Conservation (phyloP, 92 coral and sea anemone genomes). For the Porites cylindrica region DNA sequence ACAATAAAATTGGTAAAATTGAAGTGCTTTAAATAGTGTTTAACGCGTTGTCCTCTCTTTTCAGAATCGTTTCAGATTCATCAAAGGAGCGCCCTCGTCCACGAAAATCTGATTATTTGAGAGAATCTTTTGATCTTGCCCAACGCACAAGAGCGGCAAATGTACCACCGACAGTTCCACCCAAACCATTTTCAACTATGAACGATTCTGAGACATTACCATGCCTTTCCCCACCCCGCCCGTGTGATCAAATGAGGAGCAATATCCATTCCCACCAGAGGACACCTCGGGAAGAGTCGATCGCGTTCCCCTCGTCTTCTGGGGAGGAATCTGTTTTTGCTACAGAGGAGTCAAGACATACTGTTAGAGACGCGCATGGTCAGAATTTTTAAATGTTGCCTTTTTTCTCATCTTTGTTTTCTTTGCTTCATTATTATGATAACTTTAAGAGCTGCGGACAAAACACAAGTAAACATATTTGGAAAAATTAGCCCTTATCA, state of each 20-base stretch:
- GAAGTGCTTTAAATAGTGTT: no score
- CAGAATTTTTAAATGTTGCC: neutral
- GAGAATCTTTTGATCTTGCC: no score
- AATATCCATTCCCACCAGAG: constrained; percentile 61
- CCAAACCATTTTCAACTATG: constrained; percentile 8
- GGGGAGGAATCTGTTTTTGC: constrained; percentile 58
- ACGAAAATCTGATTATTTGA: no score
- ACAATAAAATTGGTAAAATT: no score
- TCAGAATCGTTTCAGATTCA: no score
- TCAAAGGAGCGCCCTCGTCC: no score
- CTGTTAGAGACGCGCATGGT: constrained; percentile 8
- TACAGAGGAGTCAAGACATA: neutral
- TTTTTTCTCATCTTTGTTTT: neutral
- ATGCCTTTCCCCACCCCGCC: no score
- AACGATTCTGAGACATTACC: no score
- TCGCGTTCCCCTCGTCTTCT: constrained; percentile 73
- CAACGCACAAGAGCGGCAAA: no score
- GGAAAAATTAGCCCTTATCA: neutral
- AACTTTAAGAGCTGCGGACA: no score
- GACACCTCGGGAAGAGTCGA: constrained; percentile 70
- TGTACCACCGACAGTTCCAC: constrained; percentile 3
- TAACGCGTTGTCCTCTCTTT: no score
- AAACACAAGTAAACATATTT: no score
- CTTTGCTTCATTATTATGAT: neutral
- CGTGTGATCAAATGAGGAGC: constrained; percentile 45